Percentiles rank a stretch among this genome's conserved stretches.
phyloP scores from a whole-genome alignment of 2,888 invertebrate genomes.

The Hanleya hanleyi region DNA sequence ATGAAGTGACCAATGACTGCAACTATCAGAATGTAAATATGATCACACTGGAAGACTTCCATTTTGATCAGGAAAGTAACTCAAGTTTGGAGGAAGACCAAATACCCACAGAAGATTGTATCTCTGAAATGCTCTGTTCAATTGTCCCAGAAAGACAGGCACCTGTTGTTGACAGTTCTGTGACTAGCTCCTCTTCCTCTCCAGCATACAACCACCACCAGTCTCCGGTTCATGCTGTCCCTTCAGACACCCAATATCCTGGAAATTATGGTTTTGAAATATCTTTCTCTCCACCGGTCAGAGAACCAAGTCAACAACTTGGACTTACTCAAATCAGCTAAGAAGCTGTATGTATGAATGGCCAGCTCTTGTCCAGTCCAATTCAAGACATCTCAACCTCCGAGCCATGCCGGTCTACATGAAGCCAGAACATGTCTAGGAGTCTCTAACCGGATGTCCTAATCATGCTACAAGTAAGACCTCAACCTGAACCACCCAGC shows the following conservation, averaged over 20 bases:
- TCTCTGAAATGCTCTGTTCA: too few relatives aligned
- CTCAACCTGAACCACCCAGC: background rate
- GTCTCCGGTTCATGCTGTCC: too few relatives aligned
- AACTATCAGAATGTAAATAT: too few relatives aligned
- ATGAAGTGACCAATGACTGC: too few relatives aligned
- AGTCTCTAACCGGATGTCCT: conserved; percentile 80
- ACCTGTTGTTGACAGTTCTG: too few relatives aligned
- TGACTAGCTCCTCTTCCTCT: too few relatives aligned
- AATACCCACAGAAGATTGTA: too few relatives aligned
- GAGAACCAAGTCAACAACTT: background rate
- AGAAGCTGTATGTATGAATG: background rate
- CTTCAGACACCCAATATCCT: background rate
- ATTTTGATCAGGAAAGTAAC: too few relatives aligned
- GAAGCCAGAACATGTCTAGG: conserved; percentile 78
- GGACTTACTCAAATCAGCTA: background rate
- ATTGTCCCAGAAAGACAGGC: too few relatives aligned
- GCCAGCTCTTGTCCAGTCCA: conserved; percentile 6
- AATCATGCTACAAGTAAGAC: conserved; percentile 76
- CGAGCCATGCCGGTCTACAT: conserved; percentile 80
- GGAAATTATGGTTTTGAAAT: background rate
- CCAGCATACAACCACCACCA: too few relatives aligned
- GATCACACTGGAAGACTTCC: too few relatives aligned
- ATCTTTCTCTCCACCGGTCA: background rate
- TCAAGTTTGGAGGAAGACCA: too few relatives aligned
- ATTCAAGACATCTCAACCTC: conserved; percentile 6